These are phyloP conservation scores for Andrena flavipes DNA, from an alignment of 2,888 invertebrate genomes.

Conservation along the genomic window DNA sequence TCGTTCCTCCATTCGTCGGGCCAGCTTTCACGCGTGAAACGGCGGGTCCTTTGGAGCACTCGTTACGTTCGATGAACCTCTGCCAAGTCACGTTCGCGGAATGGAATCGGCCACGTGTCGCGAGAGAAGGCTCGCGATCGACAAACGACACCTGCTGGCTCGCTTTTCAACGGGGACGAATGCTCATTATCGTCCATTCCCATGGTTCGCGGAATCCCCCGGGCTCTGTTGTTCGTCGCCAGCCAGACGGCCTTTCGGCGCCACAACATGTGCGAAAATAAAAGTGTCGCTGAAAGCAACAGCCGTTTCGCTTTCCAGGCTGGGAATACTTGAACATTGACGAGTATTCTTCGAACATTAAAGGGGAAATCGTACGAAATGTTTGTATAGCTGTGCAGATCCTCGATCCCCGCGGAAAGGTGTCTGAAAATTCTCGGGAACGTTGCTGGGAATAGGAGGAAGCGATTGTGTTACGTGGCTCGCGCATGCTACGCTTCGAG, in stretches of 20 bases:
- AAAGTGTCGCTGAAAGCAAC: not conserved
- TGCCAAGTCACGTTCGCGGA: conserved; percentile 62
- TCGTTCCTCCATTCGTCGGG: conserved; percentile 20
- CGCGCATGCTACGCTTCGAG: not conserved
- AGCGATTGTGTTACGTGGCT: not conserved
- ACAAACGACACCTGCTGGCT: conserved; percentile 4
- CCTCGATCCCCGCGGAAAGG: too few relatives aligned
- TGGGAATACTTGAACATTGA: too few relatives aligned
- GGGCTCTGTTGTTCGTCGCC: not conserved
- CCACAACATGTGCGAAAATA: not conserved
- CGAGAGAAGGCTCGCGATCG: conserved; percentile 9
- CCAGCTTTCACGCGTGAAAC: conserved; percentile 24
- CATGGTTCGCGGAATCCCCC: not conserved
- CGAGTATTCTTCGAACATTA: too few relatives aligned
- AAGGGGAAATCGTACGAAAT: too few relatives aligned
- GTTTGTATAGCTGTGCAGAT: too few relatives aligned
- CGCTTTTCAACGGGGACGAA: conserved; percentile 8
- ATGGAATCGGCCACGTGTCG: conserved; percentile 53
- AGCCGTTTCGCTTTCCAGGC: too few relatives aligned
- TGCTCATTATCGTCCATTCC: not conserved
- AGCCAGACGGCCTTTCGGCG: not conserved
- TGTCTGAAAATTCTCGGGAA: too few relatives aligned
- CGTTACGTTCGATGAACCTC: conserved; percentile 46
- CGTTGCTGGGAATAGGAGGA: too few relatives aligned
- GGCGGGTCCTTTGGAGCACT: conserved; percentile 29